Evolutionary conservation across 2,888 invertebrate species (phyloP).

Genomic region (Lypha dubia): DNA sequence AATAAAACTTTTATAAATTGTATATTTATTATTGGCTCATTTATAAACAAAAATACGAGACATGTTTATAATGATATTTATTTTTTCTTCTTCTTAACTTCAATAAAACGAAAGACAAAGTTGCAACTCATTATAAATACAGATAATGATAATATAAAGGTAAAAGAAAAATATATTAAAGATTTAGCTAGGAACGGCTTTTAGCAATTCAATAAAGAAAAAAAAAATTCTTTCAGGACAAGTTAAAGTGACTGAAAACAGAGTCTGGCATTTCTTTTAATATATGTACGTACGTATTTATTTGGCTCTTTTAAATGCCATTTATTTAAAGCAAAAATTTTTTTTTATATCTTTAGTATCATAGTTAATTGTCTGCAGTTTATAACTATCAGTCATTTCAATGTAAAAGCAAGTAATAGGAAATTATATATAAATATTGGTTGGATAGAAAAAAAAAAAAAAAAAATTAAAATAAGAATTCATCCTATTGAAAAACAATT

Average conservation of each 20-base stretch:
- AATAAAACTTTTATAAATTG: conserved; percentile 59
- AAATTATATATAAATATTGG: conserved; percentile 33
- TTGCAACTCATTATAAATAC: conserved; percentile 50
- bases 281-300: not conserved
- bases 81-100: conserved; percentile 20
- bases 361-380: not conserved
- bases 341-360: not conserved
- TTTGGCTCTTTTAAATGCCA: not conserved
- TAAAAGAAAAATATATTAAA: conserved; percentile 13
- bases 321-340: not conserved
- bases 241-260: not conserved
- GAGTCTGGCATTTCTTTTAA: not conserved
- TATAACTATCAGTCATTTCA: not conserved
- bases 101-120: conserved; percentile 47
- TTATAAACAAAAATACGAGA: conserved; percentile 44
- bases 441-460: not conserved
- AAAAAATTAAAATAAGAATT: not conserved
- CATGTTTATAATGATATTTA: conserved; percentile 13
- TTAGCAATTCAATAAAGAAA: not conserved
- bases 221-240: not conserved
- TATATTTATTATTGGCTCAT: conserved; percentile 64
- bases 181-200: not conserved
- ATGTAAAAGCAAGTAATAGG: not conserved
- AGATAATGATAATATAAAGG: not conserved
- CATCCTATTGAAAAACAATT: conserved; percentile 60